These are phyloP conservation scores for Enteromius anoplus DNA, from an alignment of 2,797 vertebrate genomes.

Conservation along the genomic window DNA sequence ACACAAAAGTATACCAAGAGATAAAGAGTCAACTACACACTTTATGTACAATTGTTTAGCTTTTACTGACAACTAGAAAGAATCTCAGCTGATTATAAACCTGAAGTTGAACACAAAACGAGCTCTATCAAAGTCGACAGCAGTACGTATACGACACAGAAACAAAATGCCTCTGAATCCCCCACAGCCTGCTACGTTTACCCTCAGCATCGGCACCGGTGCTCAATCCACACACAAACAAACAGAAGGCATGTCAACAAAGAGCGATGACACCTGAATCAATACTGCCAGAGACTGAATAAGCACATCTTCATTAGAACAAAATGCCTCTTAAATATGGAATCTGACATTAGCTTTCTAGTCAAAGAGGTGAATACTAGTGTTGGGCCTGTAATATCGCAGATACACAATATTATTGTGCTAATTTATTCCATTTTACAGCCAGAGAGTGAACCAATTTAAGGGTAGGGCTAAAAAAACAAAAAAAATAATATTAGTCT, in stretches of 20 bases:
- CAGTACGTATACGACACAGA: not conserved
- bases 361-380: not conserved
- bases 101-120: not conserved
- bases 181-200: conserved; percentile 25
- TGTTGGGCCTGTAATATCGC: not conserved
- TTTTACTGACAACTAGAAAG: not conserved
- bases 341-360: not conserved
- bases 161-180: conserved; percentile 47
- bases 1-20: not conserved
- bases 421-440: not conserved
- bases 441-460: not conserved
- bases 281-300: conserved; percentile 31
- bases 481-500: not conserved
- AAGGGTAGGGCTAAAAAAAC: not conserved
- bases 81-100: not conserved
- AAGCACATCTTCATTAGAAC: conserved; percentile 34
- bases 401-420: not conserved
- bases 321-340: conserved; percentile 8
- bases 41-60: not conserved
- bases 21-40: not conserved
- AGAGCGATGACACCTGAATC: conserved; percentile 43
- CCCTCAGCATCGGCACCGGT: conserved; percentile 7
- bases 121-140: not conserved
- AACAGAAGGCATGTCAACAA: conserved; percentile 37
- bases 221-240: conserved; percentile 36